phyloP scores from a whole-genome alignment of 2,113 vertebrate species.

The Smithornis capensis region DNA sequence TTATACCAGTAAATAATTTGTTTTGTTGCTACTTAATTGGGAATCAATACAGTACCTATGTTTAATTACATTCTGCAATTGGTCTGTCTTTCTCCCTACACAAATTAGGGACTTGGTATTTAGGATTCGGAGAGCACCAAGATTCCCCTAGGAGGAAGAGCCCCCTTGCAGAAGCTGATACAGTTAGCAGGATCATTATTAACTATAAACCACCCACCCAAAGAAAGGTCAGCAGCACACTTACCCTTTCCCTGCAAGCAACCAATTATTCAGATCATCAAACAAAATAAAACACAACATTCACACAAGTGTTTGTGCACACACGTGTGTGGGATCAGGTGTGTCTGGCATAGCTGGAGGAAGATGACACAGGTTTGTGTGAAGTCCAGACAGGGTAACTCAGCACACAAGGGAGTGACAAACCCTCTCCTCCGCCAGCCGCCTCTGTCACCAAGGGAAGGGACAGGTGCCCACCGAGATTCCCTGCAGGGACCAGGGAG shows the following conservation, averaged over 20 bases:
- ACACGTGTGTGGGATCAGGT: neutral
- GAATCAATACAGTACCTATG: neutral
- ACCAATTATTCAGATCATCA: neutral
- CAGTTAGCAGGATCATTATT: neutral
- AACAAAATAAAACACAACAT: neutral
- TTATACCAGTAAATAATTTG: constrained; percentile 12
- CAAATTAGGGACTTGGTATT: neutral
- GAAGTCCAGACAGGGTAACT: fast-evolving
- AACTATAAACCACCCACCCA: neutral
- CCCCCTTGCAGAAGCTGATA: neutral
- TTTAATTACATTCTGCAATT: neutral
- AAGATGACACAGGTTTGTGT: fast-evolving
- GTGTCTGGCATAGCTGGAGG: fast-evolving
- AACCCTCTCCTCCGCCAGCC: fast-evolving
- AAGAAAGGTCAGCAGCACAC: neutral
- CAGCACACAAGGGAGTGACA: fast-evolving
- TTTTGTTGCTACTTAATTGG: neutral
- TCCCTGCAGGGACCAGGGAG: neutral
- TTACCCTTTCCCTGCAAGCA: neutral
- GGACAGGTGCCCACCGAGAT: fast-evolving
- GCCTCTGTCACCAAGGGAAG: neutral
- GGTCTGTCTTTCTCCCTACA: neutral
- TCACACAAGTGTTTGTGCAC: neutral
- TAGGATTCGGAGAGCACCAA: neutral
- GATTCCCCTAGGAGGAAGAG: neutral